Evolutionary conservation across 2,888 invertebrate species (phyloP), one percentile per base, ranked within the genome.

Genomic region (Eupithecia subfuscata): DNA sequence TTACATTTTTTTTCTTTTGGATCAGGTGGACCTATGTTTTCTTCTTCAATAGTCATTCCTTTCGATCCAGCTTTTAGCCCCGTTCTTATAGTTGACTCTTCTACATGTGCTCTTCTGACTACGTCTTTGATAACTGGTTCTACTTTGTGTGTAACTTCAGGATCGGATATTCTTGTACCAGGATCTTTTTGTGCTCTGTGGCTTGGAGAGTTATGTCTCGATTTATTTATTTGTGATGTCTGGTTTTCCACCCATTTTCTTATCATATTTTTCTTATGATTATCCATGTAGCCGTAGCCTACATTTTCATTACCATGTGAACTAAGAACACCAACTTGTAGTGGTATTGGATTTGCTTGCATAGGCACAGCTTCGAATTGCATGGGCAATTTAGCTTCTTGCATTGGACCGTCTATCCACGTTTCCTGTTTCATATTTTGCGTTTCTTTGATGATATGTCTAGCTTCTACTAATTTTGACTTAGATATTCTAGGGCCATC

Each of bases 341-440:
- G 86, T 60, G 92, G 91, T 70, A 92, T 76, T 68, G 89, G 83
- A 82, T 89, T 95, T 74, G 93, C 87, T 82, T 96, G 97, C 90
- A 97, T 96, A 14, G 98, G 98, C 34, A 88, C 82, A 37, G 90
- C 83, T 77, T 94, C 95, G 83, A 93, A 91, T 80, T 90, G 92
- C 76, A 89, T 75, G 30, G 97, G 96, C 48, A 92, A 83, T 81
- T 90, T 93, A 75, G 92, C 93, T 84, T 94, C 93, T 83, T 97
- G 97, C 96, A 98, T 97, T 1, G 99, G 99, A 0, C 99, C 99
- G 89, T 99, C 99, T 73, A 99, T 97, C 99, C 99, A 99, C 4
- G 98, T 98, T 92, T 99, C 99, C 67, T 97, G 95, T 90, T 98
- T 97, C 85, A 97, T 97, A 6, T 96, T 95, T 88, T 97, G 96